These are phyloP conservation scores for Artemia franciscana DNA, from an alignment of 1,140 invertebrate genomes.

Conservation along the genomic window DNA sequence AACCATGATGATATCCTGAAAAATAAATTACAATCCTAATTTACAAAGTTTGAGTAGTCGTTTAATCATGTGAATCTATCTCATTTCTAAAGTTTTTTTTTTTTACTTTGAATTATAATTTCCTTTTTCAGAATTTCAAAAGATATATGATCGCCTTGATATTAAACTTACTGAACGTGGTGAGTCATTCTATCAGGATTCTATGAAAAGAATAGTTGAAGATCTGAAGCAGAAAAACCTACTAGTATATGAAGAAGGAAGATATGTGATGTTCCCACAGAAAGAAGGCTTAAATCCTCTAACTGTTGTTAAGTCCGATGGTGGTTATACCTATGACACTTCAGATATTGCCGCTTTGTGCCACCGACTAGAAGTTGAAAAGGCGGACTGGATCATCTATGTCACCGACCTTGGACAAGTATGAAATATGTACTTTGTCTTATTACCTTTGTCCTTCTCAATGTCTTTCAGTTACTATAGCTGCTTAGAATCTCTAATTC, in stretches of 20 bases:
- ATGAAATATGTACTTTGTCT: too few species aligned
- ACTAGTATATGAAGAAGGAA: constrained; percentile 69
- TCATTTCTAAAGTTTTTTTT: too few species aligned
- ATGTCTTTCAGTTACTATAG: background rate
- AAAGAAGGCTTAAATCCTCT: constrained; percentile 43
- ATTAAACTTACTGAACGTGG: constrained; percentile 58
- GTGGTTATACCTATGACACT: constrained; percentile 96
- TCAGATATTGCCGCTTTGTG: constrained; percentile 85
- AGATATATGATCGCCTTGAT: constrained; percentile 48
- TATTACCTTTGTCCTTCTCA: background rate
- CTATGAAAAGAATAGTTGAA: constrained; percentile 64
- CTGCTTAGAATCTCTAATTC: too few species aligned
- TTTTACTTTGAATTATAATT: too few species aligned
- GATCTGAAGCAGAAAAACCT: constrained; percentile 44
- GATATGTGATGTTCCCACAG: constrained; percentile 71
- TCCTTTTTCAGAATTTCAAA: constrained; percentile 59
- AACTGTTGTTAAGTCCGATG: constrained; percentile 91
- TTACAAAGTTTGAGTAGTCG: too few species aligned
- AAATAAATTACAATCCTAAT: too few species aligned
- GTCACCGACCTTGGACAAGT: constrained; percentile 83
- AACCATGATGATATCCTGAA: too few species aligned
- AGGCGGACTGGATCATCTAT: constrained; percentile 76
- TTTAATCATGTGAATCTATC: too few species aligned
- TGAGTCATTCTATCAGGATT: constrained; percentile 91
- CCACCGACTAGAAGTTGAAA: constrained; percentile 68